Evolutionary conservation across 2,113 vertebrate genomes (phyloP).

Genomic region (Ellobius talpinus): DNA sequence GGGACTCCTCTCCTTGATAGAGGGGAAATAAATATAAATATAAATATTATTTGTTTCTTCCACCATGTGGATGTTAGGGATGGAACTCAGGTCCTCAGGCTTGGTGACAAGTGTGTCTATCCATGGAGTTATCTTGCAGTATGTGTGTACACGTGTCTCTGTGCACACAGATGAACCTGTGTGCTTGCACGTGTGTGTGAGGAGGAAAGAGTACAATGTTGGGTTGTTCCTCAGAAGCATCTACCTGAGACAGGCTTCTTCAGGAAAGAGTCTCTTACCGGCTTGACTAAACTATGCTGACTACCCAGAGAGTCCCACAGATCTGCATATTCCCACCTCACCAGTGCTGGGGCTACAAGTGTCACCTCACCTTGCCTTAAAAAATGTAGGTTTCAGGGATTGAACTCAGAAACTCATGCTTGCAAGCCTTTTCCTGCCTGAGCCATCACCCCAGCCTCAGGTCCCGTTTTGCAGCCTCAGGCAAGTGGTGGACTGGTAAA

Average conservation of each 20-base stretch:
- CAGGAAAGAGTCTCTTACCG: background rate
- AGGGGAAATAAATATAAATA: background rate
- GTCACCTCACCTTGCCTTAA: background rate
- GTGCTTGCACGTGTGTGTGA: background rate
- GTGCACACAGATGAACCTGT: background rate
- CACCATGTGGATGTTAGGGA: background rate
- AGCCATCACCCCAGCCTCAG: background rate
- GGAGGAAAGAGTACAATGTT: background rate
- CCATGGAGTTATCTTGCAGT: background rate
- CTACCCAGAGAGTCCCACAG: background rate
- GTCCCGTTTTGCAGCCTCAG: background rate
- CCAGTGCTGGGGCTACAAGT: background rate
- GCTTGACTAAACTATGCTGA: background rate
- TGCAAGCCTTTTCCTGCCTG: background rate
- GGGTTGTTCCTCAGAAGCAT: background rate
- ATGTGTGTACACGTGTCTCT: too few relatives aligned
- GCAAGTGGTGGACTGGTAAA: background rate
- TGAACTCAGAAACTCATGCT: background rate
- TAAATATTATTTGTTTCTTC: background rate
- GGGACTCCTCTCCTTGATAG: background rate
- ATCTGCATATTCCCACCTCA: too few relatives aligned
- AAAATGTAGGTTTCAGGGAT: background rate
- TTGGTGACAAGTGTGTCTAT: background rate
- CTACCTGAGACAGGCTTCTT: background rate
- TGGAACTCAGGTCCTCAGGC: background rate